phyloP scores from a whole-genome alignment of 2,797 vertebrate genomes.

The Todus mexicanus region DNA sequence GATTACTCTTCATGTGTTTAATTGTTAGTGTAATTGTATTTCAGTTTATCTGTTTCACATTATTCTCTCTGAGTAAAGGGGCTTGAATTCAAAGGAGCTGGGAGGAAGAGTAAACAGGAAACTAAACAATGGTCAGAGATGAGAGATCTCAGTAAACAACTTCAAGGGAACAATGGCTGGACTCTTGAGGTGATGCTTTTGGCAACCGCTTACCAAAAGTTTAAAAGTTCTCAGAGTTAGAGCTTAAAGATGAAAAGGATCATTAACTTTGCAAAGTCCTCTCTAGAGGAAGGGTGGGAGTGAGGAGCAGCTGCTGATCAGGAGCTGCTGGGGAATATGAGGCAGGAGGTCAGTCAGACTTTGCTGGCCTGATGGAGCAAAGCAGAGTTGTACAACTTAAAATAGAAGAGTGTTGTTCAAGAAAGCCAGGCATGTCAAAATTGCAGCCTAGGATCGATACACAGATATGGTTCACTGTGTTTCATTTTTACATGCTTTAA shows the following conservation, averaged over 20 bases:
- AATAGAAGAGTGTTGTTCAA: background rate
- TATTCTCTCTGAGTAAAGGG: background rate
- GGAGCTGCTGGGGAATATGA: background rate
- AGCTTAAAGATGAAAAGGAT: background rate
- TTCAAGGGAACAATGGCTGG: background rate
- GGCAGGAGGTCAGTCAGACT: background rate
- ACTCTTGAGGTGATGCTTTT: background rate
- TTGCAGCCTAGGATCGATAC: background rate
- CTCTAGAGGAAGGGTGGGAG: background rate
- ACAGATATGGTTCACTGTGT: background rate
- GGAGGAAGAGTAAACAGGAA: slow-evolving; percentile 31
- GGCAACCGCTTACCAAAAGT: background rate
- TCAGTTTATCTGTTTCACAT: background rate
- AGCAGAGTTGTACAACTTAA: background rate
- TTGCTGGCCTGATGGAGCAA: background rate
- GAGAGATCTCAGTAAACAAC: background rate
- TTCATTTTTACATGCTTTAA: background rate
- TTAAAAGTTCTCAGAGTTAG: background rate
- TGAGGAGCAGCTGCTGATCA: background rate
- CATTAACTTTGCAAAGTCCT: background rate
- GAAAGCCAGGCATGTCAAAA: background rate
- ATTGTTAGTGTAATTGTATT: background rate
- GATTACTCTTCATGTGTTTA: too few species aligned
- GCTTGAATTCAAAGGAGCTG: background rate
- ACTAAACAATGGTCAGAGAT: background rate